A percentile compares a stretch with the other conserved stretches of the same genome.
phyloP scores from a whole-genome alignment of 2,113 vertebrate genomes.

The Notechis scutatus region DNA sequence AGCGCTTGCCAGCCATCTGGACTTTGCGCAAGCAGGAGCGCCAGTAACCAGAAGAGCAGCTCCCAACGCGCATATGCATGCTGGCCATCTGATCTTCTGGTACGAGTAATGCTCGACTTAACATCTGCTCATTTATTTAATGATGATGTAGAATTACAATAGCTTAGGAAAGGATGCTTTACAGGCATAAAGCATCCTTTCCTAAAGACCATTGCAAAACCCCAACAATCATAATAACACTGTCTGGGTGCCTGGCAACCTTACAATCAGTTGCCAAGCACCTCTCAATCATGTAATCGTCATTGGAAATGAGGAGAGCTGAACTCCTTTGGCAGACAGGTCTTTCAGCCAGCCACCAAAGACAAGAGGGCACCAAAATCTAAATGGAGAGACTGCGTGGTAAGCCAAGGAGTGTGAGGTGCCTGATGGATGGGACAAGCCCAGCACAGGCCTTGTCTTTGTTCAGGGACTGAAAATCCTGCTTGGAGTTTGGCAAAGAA shows the following conservation, averaged over 20 bases:
- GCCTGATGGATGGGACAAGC: neutral
- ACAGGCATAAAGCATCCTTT: neutral
- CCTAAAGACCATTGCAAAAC: neutral
- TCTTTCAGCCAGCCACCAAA: neutral
- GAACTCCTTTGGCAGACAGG: neutral
- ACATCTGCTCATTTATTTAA: neutral
- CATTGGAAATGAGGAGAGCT: neutral
- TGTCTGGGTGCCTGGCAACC: neutral
- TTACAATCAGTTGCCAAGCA: neutral
- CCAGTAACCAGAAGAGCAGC: no score
- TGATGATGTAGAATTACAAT: neutral
- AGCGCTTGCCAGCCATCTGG: no score
- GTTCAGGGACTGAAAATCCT: neutral
- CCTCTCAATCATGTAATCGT: neutral
- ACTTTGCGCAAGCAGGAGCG: no score
- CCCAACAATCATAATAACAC: neutral
- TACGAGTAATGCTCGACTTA: neutral
- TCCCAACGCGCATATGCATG: no score
- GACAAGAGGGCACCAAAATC: neutral
- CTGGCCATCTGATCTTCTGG: no score
- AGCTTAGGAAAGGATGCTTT: neutral
- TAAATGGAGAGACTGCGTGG: neutral
- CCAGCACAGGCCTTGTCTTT: neutral
- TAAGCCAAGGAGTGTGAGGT: neutral
- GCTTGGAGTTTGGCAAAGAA: neutral